Base-by-base conservation (phyloP, 2,797 vertebrate species). In the Mus minutoides region DNA sequence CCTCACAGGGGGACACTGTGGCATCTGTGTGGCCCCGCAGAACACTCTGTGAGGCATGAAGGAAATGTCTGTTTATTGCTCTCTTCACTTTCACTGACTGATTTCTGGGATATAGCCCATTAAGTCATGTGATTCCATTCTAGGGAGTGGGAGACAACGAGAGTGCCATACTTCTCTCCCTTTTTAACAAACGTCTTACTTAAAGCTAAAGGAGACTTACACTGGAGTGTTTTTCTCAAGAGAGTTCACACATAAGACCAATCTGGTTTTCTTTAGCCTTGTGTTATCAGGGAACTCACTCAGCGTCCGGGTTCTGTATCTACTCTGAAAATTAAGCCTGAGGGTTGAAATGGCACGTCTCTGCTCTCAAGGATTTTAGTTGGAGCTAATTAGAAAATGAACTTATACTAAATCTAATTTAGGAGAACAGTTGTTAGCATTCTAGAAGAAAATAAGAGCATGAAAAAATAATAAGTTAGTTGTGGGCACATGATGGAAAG, bases 141-240 rank as follows among this genome's bases (percentile, higher is more conserved):
- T 14, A 56, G 46, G 75, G 88, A 95, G 87, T 24, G 14, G 96
- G 90, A 78, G 84, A 43, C 94, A 90, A 49, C 85, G 62, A 78
- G 85, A 87, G 62, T 95, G 64, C 69, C 64, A 60, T 54, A 67
- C 85, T 97, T 64, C 71, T n/a, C 60, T 67, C 84, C 37, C 90
- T 34, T 52, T 78, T 78, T 26, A 16, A 4, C 78, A 88, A 97
- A 95, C 89, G 94, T 46, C 84, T 94, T 91, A 73, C 93, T 97
- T 95, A n/a, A 91, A 91, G 87, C 89, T 82, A 93, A 97, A 97
- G 96, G 92, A 76, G 92, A 97, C n/a, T 97, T 82, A 78, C 96
- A 97, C 95, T 87, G 78, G 95, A 97, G 67, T 67, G 34, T 40
- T 34, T 37, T 54, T 60, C 75, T 95, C 82, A 73, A 67, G 69